phyloP scores from a whole-genome alignment of 2,888 invertebrate genomes.

The Phorcus lineatus region DNA sequence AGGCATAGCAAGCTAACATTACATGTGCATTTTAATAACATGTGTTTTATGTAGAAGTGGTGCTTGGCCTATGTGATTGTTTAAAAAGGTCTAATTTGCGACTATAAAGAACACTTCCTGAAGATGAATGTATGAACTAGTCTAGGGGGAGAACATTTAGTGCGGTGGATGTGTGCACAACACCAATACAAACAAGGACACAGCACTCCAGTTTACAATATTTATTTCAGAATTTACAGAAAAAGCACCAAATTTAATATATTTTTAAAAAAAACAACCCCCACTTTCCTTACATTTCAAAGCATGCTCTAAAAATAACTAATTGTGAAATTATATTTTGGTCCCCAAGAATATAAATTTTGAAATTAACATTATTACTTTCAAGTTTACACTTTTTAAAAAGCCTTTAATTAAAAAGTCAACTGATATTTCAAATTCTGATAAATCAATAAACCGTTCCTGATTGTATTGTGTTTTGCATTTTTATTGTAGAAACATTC shows the following conservation, averaged over 20 bases:
- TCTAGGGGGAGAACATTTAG: neutral
- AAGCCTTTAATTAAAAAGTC: neutral
- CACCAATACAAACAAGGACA: constrained; percentile 11
- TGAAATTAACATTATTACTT: neutral
- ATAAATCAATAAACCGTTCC: neutral
- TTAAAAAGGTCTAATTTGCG: too few relatives aligned
- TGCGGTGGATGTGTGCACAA: neutral
- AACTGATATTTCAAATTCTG: neutral
- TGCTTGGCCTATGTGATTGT: too few relatives aligned
- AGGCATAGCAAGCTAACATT: too few relatives aligned
- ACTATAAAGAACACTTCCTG: too few relatives aligned
- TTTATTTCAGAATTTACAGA: constrained; percentile 18
- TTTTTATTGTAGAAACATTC: too few relatives aligned
- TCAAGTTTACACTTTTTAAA: neutral
- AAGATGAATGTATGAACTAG: too few relatives aligned
- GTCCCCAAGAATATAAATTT: neutral
- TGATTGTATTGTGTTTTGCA: too few relatives aligned
- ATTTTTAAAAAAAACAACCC: neutral
- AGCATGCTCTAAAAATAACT: too few relatives aligned
- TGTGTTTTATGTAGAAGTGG: too few relatives aligned
- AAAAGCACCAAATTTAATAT: neutral
- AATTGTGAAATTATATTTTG: neutral
- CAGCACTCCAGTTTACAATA: constrained; percentile 3
- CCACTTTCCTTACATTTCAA: constrained; percentile 5
- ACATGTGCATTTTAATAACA: too few relatives aligned